Percentiles rank a stretch among this genome's conserved stretches.
Evolutionary conservation across 2,797 vertebrate species (phyloP).

Genomic region (Margarornis squamiger): DNA sequence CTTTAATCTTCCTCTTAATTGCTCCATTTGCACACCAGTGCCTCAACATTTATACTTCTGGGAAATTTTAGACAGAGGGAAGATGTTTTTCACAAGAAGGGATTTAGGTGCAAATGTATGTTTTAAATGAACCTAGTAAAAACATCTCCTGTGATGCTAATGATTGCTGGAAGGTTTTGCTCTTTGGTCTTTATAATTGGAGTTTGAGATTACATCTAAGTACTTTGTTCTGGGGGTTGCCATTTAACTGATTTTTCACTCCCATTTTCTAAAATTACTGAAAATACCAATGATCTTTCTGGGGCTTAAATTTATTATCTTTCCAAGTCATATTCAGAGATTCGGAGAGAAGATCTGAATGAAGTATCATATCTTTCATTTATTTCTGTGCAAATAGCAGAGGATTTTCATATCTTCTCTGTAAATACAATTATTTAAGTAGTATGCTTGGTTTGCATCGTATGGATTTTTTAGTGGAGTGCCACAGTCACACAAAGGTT

Average conservation of each 20-base stretch:
- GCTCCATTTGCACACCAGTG: slow-evolving; percentile 11
- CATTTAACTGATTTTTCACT: slow-evolving; percentile 7
- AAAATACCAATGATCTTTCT: not conserved
- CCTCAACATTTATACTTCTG: not conserved
- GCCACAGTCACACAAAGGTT: not conserved
- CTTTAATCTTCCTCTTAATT: slow-evolving; percentile 59
- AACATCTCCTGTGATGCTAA: slow-evolving; percentile 24
- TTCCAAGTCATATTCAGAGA: not conserved
- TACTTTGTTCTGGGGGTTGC: not conserved
- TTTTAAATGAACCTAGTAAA: slow-evolving; percentile 25
- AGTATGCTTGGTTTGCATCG: not conserved
- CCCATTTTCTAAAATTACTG: slow-evolving; percentile 13
- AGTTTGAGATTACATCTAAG: not conserved
- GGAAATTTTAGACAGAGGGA: slow-evolving; percentile 13
- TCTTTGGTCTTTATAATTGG: slow-evolving; percentile 39
- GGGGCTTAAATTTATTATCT: not conserved
- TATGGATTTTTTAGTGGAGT: not conserved
- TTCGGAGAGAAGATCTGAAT: not conserved
- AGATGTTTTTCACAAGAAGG: not conserved
- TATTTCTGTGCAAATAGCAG: not conserved
- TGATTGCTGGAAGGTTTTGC: slow-evolving; percentile 28
- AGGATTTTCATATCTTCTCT: not conserved
- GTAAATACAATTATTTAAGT: not conserved
- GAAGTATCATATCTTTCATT: not conserved
- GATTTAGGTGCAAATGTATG: not conserved